Percentiles rank a stretch among this genome's conserved stretches.
phyloP scores from a whole-genome alignment of 2,888 invertebrate species.

The Gonocerus acuteangulatus region DNA sequence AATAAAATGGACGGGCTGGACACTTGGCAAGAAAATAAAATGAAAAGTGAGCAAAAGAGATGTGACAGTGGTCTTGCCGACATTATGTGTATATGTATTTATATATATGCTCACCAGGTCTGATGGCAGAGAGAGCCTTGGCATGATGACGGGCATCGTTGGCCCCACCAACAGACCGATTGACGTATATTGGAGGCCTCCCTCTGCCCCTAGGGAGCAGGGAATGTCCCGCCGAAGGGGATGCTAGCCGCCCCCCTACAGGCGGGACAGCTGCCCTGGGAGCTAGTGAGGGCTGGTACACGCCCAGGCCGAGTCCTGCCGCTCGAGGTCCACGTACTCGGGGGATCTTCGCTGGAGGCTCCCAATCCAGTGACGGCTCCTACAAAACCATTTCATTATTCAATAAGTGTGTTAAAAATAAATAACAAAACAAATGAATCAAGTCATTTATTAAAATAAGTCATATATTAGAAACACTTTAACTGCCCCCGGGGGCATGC shows the following conservation, averaged over 20 bases:
- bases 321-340: slow-evolving; percentile 50
- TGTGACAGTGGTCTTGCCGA: too few species aligned
- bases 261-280: slow-evolving; percentile 33
- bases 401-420: neutral
- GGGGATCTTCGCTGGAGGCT: slow-evolving; percentile 88
- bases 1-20: too few species aligned
- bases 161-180: slow-evolving; percentile 30
- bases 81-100: too few species aligned
- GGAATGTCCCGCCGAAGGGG: slow-evolving; percentile 31
- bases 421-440: neutral
- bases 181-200: slow-evolving; percentile 34
- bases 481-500: too few species aligned
- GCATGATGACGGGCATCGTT: slow-evolving; percentile 26
- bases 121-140: slow-evolving; percentile 28
- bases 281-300: slow-evolving; percentile 28
- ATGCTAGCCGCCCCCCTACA: slow-evolving; percentile 28
- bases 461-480: neutral
- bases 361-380: slow-evolving; percentile 82
- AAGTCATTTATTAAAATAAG: neutral
- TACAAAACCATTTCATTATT: too few species aligned
- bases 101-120: slow-evolving; percentile 31
- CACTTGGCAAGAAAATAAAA: too few species aligned
- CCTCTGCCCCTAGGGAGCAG: slow-evolving; percentile 35
- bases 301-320: slow-evolving; percentile 34
- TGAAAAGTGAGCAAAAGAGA: too few species aligned